Percentiles rank a stretch among this genome's conserved stretches.
Evolutionary conservation across 2,113 vertebrate genomes (phyloP).

Genomic region (Lathamus discolor): DNA sequence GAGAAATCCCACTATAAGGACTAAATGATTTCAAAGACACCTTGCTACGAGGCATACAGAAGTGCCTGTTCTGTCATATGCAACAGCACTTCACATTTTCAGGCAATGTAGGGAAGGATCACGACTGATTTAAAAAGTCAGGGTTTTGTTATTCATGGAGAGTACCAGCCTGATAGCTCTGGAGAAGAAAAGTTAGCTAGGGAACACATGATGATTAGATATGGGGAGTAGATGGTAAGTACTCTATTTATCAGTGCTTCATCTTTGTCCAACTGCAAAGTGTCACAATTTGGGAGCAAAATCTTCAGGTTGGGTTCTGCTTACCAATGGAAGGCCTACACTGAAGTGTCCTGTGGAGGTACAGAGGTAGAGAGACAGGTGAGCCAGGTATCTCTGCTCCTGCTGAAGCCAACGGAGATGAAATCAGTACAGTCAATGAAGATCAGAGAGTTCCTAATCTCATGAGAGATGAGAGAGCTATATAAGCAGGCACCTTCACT

Average conservation of each 20-base stretch:
- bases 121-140: neutral
- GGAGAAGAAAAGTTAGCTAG: neutral
- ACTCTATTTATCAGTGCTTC: neutral
- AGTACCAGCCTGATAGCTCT: neutral
- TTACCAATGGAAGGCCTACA: neutral
- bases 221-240: neutral
- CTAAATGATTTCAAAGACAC: slow-evolving; percentile 11
- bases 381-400: neutral
- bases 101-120: neutral
- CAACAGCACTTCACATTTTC: neutral
- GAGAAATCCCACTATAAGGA: slow-evolving; percentile 32
- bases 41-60: slow-evolving; percentile 27
- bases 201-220: neutral
- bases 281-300: neutral
- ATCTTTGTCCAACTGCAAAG: neutral
- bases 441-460: neutral
- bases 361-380: neutral
- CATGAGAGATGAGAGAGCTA: neutral
- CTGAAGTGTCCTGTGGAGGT: neutral
- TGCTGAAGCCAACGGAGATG: neutral
- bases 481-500: neutral
- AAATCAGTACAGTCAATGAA: neutral
- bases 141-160: neutral
- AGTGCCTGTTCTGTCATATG: neutral
- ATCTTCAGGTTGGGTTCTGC: neutral